Evolutionary conservation across 1,140 invertebrate genomes (phyloP).

Genomic region (Drosophila miranda): DNA sequence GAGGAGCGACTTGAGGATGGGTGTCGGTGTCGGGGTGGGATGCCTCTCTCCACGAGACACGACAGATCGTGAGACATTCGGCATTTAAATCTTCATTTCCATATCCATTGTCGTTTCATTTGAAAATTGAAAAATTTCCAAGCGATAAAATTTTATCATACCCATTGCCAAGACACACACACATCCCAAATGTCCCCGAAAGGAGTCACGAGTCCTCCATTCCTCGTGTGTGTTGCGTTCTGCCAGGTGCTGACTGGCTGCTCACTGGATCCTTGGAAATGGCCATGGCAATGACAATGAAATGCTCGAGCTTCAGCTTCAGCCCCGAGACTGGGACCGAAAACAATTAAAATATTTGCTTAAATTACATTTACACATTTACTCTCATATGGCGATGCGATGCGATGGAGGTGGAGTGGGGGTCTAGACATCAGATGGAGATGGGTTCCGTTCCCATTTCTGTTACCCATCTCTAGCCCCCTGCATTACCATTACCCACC

Average conservation of each 20-base stretch:
- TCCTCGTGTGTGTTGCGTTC: constrained; percentile 14
- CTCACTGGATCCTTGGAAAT: neutral
- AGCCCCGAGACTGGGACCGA: constrained; percentile 23
- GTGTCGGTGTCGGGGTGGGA: too few relatives aligned
- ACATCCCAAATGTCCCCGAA: constrained; percentile 4
- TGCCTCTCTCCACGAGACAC: neutral
- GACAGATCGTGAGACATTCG: constrained; percentile 2
- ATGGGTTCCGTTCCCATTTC: too few relatives aligned
- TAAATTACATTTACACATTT: constrained; percentile 53
- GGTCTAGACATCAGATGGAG: too few relatives aligned
- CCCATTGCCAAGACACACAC: constrained; percentile 25
- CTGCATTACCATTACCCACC: too few relatives aligned
- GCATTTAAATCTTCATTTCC: constrained; percentile 45
- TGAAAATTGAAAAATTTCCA: constrained; percentile 76
- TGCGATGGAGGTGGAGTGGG: constrained; percentile 12
- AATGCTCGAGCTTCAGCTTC: constrained; percentile 15
- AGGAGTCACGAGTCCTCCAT: constrained; percentile 3
- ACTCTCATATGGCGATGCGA: neutral
- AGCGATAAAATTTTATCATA: constrained; percentile 69
- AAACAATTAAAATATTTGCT: constrained; percentile 77
- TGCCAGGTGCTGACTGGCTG: constrained; percentile 33
- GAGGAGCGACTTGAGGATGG: neutral
- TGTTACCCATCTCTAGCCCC: too few relatives aligned
- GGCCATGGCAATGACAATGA: constrained; percentile 38
- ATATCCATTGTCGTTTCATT: constrained; percentile 47